phyloP scores from a whole-genome alignment of 2,888 invertebrate species.

The Sympetrum striolatum region DNA sequence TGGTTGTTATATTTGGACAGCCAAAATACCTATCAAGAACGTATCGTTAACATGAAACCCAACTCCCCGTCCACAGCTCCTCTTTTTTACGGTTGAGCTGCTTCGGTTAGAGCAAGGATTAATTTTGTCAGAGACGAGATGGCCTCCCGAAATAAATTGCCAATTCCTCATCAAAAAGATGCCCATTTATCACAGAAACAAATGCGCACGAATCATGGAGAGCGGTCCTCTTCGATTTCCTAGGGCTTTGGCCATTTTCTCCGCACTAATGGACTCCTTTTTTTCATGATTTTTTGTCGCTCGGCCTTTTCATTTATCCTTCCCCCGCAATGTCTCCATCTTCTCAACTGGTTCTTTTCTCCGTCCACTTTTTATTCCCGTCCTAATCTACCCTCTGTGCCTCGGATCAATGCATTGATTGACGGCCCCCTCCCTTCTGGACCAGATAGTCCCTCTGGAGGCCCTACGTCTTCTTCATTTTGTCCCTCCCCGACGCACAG shows the following conservation, averaged over 20 bases:
- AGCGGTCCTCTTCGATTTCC: not conserved
- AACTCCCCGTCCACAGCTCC: too few relatives aligned
- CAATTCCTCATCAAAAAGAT: too few relatives aligned
- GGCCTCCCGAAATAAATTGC: too few relatives aligned
- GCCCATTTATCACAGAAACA: not conserved
- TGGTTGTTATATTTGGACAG: too few relatives aligned
- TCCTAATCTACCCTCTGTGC: not conserved
- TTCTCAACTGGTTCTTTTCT: not conserved
- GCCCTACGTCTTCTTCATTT: too few relatives aligned
- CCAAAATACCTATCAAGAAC: too few relatives aligned
- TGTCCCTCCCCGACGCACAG: not conserved
- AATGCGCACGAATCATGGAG: too few relatives aligned
- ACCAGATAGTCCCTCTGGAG: too few relatives aligned
- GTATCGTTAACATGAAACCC: too few relatives aligned
- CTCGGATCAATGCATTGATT: constrained; percentile 31
- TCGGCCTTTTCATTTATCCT: not conserved
- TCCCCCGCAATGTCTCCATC: not conserved
- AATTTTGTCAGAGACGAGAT: too few relatives aligned
- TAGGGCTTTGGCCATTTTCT: not conserved
- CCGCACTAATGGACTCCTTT: not conserved
- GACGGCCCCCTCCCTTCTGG: not conserved
- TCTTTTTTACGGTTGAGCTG: too few relatives aligned
- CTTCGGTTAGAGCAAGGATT: too few relatives aligned
- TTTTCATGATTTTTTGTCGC: not conserved
- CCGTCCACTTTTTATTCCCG: not conserved